phyloP scores from a whole-genome alignment of 2,113 vertebrate genomes.

The Semicossyphus pulcher region DNA sequence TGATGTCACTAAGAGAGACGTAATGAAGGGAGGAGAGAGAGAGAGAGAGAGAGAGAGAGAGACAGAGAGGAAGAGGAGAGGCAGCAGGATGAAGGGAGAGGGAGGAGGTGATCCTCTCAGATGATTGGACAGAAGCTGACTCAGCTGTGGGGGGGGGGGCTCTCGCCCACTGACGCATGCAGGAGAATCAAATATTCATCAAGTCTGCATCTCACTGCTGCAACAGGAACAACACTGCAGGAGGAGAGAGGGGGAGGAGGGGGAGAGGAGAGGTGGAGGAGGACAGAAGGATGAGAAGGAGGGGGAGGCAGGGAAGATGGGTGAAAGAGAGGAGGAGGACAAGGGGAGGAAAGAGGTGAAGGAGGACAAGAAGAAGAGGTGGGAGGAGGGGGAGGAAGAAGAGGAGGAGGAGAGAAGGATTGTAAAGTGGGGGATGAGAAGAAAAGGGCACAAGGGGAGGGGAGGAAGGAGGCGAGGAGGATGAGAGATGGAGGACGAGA shows the following conservation, averaged over 20 bases:
- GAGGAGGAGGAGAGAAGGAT: background rate
- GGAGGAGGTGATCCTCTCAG: background rate
- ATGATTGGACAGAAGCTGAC: slow-evolving; percentile 77
- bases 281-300: background rate
- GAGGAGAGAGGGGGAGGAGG: background rate
- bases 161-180: slow-evolving; percentile 63
- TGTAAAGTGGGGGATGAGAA: no score
- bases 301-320: background rate
- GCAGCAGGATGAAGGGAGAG: slow-evolving; percentile 1
- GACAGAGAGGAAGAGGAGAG: background rate
- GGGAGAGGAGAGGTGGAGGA: background rate
- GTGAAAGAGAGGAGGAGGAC: background rate
- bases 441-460: background rate
- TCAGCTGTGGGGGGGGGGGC: slow-evolving; percentile 53
- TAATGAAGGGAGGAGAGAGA: slow-evolving; percentile 3
- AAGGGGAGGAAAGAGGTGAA: no score
- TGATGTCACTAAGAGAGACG: slow-evolving; percentile 9
- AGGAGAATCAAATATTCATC: slow-evolving; percentile 75
- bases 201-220: slow-evolving; percentile 73
- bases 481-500: background rate
- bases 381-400: background rate
- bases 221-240: slow-evolving; percentile 49
- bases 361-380: background rate
- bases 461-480: background rate
- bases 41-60: slow-evolving; percentile 13